A percentile compares a stretch with the other conserved stretches of the same genome.
phyloP scores from a whole-genome alignment of 2,888 invertebrate genomes.

The Drosophila falleni region DNA sequence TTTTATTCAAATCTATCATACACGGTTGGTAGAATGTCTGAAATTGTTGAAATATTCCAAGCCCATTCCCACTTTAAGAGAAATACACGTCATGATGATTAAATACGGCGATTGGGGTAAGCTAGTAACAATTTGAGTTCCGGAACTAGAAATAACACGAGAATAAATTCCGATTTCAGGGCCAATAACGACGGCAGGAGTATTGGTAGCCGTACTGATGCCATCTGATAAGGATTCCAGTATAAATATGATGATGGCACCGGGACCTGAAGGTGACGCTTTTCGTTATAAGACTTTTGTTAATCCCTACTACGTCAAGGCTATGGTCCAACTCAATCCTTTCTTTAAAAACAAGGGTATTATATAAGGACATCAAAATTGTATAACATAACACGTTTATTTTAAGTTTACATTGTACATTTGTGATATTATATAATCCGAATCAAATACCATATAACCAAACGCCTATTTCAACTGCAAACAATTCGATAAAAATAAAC shows the following conservation, averaged over 20 bases:
- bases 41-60: conserved; percentile 74
- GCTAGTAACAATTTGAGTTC: conserved; percentile 4
- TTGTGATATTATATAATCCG: conserved; percentile 14
- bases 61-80: conserved; percentile 69
- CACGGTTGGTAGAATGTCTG: conserved; percentile 72
- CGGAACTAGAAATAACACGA: not conserved
- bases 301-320: conserved; percentile 71
- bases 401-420: not conserved
- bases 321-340: conserved; percentile 76
- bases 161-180: conserved; percentile 49
- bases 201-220: conserved; percentile 57
- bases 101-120: conserved; percentile 79
- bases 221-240: conserved; percentile 78
- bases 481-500: not conserved
- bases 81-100: conserved; percentile 74
- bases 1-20: conserved; percentile 79
- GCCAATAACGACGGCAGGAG: conserved; percentile 54
- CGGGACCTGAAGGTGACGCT: conserved; percentile 67
- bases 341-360: conserved; percentile 81
- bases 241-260: conserved; percentile 64
- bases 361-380: conserved; percentile 14
- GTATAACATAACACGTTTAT: not conserved
- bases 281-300: conserved; percentile 56
- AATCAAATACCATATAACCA: conserved; percentile 1
- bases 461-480: not conserved